Evolutionary conservation across 2,888 invertebrate genomes (phyloP).

Genomic region (Drosophila sordidula): DNA sequence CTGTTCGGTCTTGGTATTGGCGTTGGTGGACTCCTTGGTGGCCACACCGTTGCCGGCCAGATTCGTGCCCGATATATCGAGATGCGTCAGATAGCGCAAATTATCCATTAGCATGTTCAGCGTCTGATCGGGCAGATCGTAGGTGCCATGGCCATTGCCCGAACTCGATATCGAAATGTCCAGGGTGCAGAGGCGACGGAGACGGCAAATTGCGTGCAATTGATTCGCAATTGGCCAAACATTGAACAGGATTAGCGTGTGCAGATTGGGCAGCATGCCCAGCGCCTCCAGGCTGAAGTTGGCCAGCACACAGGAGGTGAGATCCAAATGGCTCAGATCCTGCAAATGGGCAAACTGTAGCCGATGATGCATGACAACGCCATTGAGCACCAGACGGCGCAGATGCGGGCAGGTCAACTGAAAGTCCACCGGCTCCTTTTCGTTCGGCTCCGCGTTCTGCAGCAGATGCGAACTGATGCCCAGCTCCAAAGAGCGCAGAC

Average conservation of each 20-base stretch:
- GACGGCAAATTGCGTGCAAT: slow-evolving; percentile 87
- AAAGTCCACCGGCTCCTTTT: slow-evolving; percentile 88
- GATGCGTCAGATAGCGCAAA: slow-evolving; percentile 90
- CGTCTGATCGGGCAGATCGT: slow-evolving; percentile 89
- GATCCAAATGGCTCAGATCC: slow-evolving; percentile 83
- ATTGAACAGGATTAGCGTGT: slow-evolving; percentile 92
- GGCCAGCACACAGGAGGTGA: slow-evolving; percentile 84
- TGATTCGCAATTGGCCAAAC: slow-evolving; percentile 88
- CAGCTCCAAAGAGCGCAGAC: slow-evolving; percentile 89
- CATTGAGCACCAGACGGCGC: slow-evolving; percentile 83
- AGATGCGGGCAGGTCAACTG: slow-evolving; percentile 85
- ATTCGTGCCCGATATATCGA: slow-evolving; percentile 98
- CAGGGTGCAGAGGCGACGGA: slow-evolving; percentile 88
- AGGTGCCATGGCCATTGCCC: slow-evolving; percentile 89
- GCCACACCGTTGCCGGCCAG: slow-evolving; percentile 94
- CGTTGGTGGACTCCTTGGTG: slow-evolving; percentile 84
- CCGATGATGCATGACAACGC: slow-evolving; percentile 84
- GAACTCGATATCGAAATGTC: slow-evolving; percentile 93
- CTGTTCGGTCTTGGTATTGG: slow-evolving; percentile 68
- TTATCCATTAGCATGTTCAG: slow-evolving; percentile 90
- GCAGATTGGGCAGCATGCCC: slow-evolving; percentile 88
- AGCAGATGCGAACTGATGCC: slow-evolving; percentile 89
- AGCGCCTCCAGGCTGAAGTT: slow-evolving; percentile 85
- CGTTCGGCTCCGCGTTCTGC: slow-evolving; percentile 85
- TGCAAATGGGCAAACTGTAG: slow-evolving; percentile 82